phyloP scores from a whole-genome alignment of 1,140 invertebrate species.

The Semibalanus balanoides region DNA sequence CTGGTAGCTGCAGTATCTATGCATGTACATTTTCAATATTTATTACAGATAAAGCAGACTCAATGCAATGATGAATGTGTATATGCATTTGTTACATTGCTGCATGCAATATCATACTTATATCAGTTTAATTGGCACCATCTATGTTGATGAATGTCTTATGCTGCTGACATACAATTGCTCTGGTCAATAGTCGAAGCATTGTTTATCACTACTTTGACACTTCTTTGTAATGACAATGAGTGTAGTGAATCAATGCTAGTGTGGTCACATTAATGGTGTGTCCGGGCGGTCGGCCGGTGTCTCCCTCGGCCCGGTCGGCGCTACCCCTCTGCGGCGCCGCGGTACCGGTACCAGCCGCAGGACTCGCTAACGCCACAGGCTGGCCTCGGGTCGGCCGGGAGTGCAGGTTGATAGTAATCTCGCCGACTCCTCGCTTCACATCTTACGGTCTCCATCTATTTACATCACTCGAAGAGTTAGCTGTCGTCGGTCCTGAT shows the following conservation, averaged over 20 bases:
- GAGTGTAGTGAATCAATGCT: too few species aligned
- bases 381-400: not conserved
- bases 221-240: too few species aligned
- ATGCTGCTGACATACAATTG: slow-evolving; percentile 25
- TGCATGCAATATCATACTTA: not conserved
- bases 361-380: not conserved
- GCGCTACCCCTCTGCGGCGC: not conserved
- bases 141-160: not conserved
- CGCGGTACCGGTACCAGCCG: not conserved
- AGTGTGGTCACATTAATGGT: too few species aligned
- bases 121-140: not conserved
- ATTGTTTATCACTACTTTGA: too few species aligned
- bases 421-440: slow-evolving; percentile 6
- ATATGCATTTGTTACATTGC: not conserved
- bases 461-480: too few species aligned
- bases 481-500: too few species aligned
- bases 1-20: too few species aligned
- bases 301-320: not conserved
- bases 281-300: not conserved
- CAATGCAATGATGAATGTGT: not conserved
- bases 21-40: too few species aligned
- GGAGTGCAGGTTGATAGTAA: not conserved
- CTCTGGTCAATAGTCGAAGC: too few species aligned
- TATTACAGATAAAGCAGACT: too few species aligned
- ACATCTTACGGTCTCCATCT: too few species aligned